A percentile compares a stretch with the other conserved stretches of the same genome.
phyloP scores from a whole-genome alignment of 2,888 invertebrate genomes.

The Trichogramma evanescens region DNA sequence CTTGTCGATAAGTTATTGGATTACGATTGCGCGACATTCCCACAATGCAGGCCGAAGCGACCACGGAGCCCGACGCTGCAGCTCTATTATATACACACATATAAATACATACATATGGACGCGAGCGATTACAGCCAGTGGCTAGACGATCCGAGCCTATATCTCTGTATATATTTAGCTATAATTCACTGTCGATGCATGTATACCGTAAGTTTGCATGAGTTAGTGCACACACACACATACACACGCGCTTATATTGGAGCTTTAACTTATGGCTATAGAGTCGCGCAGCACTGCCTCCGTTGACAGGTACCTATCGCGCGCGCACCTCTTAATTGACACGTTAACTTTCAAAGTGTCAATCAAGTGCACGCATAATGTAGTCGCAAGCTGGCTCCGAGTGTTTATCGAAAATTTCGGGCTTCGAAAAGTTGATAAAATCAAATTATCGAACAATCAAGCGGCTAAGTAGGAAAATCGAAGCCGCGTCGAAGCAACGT shows the following conservation, averaged over 20 bases:
- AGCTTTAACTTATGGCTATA: constrained; percentile 28
- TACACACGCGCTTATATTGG: not conserved
- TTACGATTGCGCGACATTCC: constrained; percentile 29
- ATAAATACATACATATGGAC: too few species aligned
- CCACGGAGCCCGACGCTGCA: not conserved
- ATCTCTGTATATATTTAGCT: constrained; percentile 23
- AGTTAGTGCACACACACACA: too few species aligned
- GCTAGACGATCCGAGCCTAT: constrained; percentile 25
- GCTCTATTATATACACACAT: too few species aligned
- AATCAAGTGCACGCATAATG: not conserved
- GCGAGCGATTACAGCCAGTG: constrained; percentile 18
- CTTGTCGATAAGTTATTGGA: constrained; percentile 27
- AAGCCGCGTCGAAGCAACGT: too few species aligned
- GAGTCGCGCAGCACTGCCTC: constrained; percentile 20
- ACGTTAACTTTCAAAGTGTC: constrained; percentile 35
- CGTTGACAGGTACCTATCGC: constrained; percentile 40
- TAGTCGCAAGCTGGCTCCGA: not conserved
- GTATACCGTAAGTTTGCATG: too few species aligned
- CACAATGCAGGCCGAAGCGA: constrained; percentile 25
- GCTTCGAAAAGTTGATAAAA: too few species aligned
- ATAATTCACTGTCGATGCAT: constrained; percentile 33
- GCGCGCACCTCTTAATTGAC: constrained; percentile 34
- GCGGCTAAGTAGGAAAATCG: too few species aligned
- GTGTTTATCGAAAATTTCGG: too few species aligned
- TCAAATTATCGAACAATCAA: too few species aligned